A percentile compares a stretch with the other conserved stretches of the same genome.
These are phyloP conservation scores for Meleagris gallopavo DNA, from an alignment of 2,113 vertebrate species.

Conservation along the genomic window DNA sequence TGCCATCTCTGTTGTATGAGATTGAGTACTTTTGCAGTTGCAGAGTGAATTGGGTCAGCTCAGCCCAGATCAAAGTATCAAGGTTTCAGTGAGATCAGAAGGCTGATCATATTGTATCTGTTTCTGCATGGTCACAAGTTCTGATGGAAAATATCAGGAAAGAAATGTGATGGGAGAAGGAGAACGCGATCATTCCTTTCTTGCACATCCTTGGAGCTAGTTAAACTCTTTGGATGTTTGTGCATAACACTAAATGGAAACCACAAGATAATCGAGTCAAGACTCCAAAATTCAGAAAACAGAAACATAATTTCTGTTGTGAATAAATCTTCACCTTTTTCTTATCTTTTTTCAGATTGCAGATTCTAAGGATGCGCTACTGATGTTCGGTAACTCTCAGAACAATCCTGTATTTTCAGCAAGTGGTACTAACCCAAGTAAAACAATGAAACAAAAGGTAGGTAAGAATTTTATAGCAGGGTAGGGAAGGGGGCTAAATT, in stretches of 20 bases:
- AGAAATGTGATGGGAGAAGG: background rate
- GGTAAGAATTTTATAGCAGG: background rate
- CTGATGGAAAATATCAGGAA: background rate
- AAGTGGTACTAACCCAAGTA: slow-evolving; percentile 53
- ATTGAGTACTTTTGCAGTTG: background rate
- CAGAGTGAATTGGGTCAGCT: background rate
- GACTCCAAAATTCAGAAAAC: background rate
- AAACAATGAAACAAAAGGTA: slow-evolving; percentile 80
- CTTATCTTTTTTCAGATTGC: slow-evolving; percentile 82
- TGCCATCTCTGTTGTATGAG: background rate
- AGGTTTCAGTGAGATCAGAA: background rate
- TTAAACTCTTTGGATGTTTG: background rate
- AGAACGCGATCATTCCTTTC: background rate
- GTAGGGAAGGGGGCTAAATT: background rate
- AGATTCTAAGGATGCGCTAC: slow-evolving; percentile 83
- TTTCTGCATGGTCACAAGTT: background rate
- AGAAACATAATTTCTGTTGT: background rate
- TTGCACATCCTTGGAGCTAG: background rate
- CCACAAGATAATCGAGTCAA: background rate
- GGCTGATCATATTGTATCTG: background rate
- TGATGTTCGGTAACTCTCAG: slow-evolving; percentile 80
- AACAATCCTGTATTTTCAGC: slow-evolving; percentile 70
- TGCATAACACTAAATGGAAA: background rate
- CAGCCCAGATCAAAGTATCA: background rate
- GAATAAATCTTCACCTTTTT: background rate